Evolutionary conservation across 1,140 invertebrate species (phyloP).

Genomic region (Ladona fulva): DNA sequence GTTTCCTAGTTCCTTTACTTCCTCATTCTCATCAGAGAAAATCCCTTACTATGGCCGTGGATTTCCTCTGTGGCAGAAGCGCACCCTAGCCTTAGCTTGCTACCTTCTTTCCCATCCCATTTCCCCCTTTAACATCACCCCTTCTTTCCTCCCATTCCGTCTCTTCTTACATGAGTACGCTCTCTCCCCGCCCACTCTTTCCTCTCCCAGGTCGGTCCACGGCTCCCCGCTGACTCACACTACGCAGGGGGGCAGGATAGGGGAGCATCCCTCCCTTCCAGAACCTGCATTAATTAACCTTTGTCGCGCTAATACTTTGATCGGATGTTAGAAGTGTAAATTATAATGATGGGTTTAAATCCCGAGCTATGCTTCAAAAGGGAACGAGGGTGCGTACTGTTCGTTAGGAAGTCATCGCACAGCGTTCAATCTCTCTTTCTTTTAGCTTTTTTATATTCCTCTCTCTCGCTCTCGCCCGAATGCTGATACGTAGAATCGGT

Average conservation of each 20-base stretch:
- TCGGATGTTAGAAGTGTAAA: neutral
- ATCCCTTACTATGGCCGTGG: neutral
- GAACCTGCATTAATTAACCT: neutral
- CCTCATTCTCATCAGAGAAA: neutral
- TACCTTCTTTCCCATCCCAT: neutral
- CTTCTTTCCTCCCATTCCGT: neutral
- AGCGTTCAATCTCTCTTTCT: too few relatives aligned
- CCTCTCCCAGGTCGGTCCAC: neutral
- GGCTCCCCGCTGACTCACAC: neutral
- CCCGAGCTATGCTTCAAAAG: neutral
- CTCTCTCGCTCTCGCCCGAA: too few relatives aligned
- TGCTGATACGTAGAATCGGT: too few relatives aligned
- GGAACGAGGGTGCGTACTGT: too few relatives aligned
- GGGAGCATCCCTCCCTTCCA: neutral
- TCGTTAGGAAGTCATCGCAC: too few relatives aligned
- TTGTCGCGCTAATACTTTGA: constrained; percentile 9
- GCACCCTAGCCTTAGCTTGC: neutral
- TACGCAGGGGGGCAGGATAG: neutral
- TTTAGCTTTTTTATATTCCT: too few relatives aligned
- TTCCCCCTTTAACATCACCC: neutral
- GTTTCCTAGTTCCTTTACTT: neutral
- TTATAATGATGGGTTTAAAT: constrained; percentile 4
- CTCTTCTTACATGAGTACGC: neutral
- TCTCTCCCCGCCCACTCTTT: neutral
- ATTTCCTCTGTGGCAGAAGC: too few relatives aligned